Base-by-base conservation (phyloP, 2,888 invertebrate genomes). In the Lasioglossum leucozonium region DNA sequence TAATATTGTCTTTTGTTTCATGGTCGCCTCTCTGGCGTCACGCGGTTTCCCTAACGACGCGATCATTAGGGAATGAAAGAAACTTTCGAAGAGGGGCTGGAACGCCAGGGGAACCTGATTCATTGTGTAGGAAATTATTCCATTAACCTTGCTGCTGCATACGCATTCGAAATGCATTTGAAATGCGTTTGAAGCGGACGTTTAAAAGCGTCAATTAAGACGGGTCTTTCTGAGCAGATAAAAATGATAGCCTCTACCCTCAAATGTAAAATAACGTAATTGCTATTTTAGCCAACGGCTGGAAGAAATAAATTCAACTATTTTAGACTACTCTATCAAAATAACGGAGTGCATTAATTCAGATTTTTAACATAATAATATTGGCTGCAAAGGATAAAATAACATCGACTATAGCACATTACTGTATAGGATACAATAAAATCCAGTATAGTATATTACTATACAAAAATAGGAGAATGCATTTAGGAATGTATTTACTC, bases 61-160 rank as follows among this genome's bases (percentile, higher is more conserved):
- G 13, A 26, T 58, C 58, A 58, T 58, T 58, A 58, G 26, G 26
- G 58, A 58, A 62, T 62, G 30, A 62, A 62, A 62, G 58, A 62
- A 62, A 62, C 58, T 30, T 30, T 62, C 11, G 26, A 30, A 62
- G 30, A 30, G 58, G 58, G 58, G 16, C 26, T 58, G 16, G 30
- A 62, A 62, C 58, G 30, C 16, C 26, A 26, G 30, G 58, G 30
- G 58, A 62, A 62, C 58, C 58, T 30, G 58, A 62, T 62, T 62
- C 26, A 62, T 62, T 30, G 26, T 26, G 6, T 30, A 62, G 30
- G 6, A 62, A 62, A 62, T 62, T 62, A 62, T 62, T 26, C 58
- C 58, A 62, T 62, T 62, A 62, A 16, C 16, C 58, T 16, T 62
- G 58, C 26, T 26, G 58, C n/a, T 5, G 26, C 22, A 51, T 51